phyloP scores from a whole-genome alignment of 2,113 vertebrate species.

The Micromys minutus region DNA sequence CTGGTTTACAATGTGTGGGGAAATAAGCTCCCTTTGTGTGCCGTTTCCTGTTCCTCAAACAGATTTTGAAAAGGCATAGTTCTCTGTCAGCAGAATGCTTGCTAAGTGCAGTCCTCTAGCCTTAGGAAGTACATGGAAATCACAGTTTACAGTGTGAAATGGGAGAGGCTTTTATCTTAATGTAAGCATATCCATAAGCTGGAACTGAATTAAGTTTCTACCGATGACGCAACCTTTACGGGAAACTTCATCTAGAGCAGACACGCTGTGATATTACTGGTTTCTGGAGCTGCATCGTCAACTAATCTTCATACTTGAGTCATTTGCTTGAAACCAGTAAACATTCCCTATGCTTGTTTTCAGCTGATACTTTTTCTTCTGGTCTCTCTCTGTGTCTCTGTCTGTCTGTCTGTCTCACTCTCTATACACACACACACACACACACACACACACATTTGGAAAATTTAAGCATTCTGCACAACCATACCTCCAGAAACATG shows the following conservation, averaged over 20 bases:
- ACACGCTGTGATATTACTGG: conserved; percentile 58
- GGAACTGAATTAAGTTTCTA: conserved; percentile 52
- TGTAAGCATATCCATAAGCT: conserved; percentile 51
- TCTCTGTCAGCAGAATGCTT: conserved; percentile 56
- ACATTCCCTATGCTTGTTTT: conserved; percentile 49
- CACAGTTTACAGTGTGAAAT: conserved; percentile 67
- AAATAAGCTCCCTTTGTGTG: background rate
- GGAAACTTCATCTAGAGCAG: conserved; percentile 68
- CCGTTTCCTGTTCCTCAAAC: conserved; percentile 55
- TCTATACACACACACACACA: too few species aligned
- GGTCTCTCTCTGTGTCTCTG: background rate
- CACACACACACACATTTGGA: too few species aligned
- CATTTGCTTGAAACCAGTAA: conserved; percentile 59
- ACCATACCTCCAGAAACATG: background rate
- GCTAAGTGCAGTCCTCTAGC: conserved; percentile 54
- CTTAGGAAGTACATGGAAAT: conserved; percentile 67
- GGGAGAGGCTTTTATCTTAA: conserved; percentile 73
- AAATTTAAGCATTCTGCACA: background rate
- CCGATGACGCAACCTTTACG: conserved; percentile 53
- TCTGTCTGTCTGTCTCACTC: background rate
- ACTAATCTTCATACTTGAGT: conserved; percentile 50
- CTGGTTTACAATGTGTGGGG: conserved; percentile 35
- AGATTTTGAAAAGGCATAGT: conserved; percentile 52
- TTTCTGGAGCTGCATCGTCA: conserved; percentile 38
- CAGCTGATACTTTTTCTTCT: conserved; percentile 15